Percentiles rank a stretch among this genome's conserved stretches.
Conservation (phyloP, 2,113 vertebrate genomes). For the Ptilorrhoa leucosticta region DNA sequence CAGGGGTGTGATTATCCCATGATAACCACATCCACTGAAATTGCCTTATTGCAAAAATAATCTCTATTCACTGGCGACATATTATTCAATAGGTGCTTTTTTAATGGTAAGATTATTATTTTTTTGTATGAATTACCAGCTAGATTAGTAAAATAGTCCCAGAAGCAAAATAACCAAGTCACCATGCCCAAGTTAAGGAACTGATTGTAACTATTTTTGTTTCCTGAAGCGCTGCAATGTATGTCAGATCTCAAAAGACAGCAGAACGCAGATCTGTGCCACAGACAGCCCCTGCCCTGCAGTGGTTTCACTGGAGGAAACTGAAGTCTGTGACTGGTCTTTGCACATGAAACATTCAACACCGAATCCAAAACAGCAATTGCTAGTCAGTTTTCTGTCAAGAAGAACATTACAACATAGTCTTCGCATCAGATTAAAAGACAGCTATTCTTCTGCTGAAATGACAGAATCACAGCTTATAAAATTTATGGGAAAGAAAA, state of each 20-base stretch:
- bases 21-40: slow-evolving; percentile 79
- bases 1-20: slow-evolving; percentile 83
- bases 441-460: neutral
- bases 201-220: slow-evolving; percentile 43
- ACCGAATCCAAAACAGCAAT: neutral
- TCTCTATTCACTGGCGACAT: slow-evolving; percentile 77
- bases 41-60: slow-evolving; percentile 84
- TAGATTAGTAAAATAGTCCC: slow-evolving; percentile 70
- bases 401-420: neutral
- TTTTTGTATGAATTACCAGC: slow-evolving; percentile 70
- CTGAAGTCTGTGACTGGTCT: neutral
- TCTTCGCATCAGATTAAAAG: neutral
- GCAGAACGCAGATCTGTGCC: neutral
- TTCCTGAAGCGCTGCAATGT: slow-evolving; percentile 8
- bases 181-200: slow-evolving; percentile 18
- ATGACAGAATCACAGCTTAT: neutral
- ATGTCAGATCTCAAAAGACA: slow-evolving; percentile 5
- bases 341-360: neutral
- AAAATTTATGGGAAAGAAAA: neutral
- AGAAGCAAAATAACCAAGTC: slow-evolving; percentile 40
- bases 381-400: neutral
- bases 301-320: neutral
- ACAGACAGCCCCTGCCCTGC: neutral
- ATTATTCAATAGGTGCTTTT: slow-evolving; percentile 77
- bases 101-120: slow-evolving; percentile 68